These are phyloP conservation scores for Cylindroiulus punctatus DNA, from an alignment of 2,888 invertebrate species.

Conservation along the genomic window DNA sequence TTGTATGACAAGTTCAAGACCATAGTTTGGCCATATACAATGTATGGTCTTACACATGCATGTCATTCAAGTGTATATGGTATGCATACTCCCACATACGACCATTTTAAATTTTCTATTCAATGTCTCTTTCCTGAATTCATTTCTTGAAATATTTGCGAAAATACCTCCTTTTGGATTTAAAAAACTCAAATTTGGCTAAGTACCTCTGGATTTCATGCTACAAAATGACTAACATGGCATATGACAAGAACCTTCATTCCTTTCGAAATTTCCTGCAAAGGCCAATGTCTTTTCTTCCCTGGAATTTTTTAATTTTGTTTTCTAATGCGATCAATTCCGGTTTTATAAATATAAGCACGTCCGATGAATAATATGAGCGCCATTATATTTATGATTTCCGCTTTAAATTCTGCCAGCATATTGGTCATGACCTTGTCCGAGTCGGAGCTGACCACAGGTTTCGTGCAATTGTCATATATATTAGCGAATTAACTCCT, in stretches of 20 bases:
- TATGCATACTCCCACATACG: too few species aligned
- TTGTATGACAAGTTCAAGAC: too few species aligned
- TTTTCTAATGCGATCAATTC: background rate
- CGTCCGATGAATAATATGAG: background rate
- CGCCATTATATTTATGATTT: conserved; percentile 27
- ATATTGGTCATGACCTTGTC: background rate
- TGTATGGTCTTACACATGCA: too few species aligned
- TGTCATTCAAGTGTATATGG: too few species aligned
- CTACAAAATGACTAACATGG: background rate
- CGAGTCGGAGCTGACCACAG: background rate
- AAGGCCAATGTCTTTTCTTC: background rate
- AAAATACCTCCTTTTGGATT: background rate
- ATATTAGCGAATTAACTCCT: conserved; percentile 25
- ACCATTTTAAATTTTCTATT: too few species aligned
- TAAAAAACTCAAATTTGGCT: too few species aligned
- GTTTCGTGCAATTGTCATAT: background rate
- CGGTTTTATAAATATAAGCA: background rate
- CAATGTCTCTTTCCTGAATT: too few species aligned
- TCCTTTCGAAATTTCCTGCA: background rate
- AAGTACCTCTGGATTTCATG: too few species aligned
- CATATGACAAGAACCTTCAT: background rate
- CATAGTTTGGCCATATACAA: too few species aligned
- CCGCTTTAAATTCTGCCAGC: background rate
- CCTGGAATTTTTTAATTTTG: background rate
- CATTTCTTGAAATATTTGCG: too few species aligned